phyloP scores from a whole-genome alignment of 2,797 vertebrate species.

The Amphiprion clarkii region DNA sequence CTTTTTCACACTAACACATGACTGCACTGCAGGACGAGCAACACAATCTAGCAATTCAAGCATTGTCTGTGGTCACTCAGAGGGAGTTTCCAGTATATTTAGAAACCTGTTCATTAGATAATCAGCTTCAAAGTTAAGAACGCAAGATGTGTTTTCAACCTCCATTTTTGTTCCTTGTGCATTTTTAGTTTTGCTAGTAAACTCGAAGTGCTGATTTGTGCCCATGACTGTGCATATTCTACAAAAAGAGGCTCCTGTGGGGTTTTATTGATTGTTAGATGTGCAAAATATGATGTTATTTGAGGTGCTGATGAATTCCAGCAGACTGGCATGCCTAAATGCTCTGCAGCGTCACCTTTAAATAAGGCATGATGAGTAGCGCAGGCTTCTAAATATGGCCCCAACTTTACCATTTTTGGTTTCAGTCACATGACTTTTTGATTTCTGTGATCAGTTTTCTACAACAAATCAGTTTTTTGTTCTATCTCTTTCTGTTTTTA shows the following conservation, averaged over 20 bases:
- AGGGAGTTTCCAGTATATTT: background rate
- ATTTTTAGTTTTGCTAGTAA: background rate
- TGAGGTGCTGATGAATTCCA: background rate
- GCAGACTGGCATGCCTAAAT: background rate
- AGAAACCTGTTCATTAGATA: background rate
- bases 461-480: background rate
- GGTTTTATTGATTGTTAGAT: background rate
- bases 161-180: background rate
- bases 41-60: constrained; percentile 9
- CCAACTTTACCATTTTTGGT: background rate
- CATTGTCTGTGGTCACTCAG: constrained; percentile 10
- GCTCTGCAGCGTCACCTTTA: background rate
- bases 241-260: no score
- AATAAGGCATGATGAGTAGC: background rate
- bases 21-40: constrained; percentile 3
- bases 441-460: background rate
- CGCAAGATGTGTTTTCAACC: background rate
- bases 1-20: constrained; percentile 1
- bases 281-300: background rate
- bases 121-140: constrained; percentile 5
- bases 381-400: background rate
- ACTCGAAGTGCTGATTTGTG: background rate
- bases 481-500: background rate
- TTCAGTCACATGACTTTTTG: background rate
- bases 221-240: no score